A percentile compares a stretch with the other conserved stretches of the same genome.
Evolutionary conservation across 2,888 invertebrate species (phyloP).

Genomic region (Drosophila eohydei): DNA sequence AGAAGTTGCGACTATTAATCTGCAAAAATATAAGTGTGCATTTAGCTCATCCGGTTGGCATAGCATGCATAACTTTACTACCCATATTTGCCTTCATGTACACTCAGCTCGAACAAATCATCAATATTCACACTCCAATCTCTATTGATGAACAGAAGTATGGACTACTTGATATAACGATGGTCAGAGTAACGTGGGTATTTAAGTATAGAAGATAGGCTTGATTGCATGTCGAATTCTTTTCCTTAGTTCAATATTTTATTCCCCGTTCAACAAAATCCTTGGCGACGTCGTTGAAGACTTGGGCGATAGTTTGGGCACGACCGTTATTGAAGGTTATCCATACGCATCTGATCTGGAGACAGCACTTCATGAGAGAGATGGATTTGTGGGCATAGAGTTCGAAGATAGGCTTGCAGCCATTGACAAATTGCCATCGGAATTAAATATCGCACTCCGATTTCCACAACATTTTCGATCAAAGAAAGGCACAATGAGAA

Average conservation of each 20-base stretch:
- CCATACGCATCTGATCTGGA: constrained; percentile 11
- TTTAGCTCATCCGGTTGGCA: constrained; percentile 30
- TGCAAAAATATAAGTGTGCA: constrained; percentile 31
- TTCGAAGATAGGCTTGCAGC: constrained; percentile 36
- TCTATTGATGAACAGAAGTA: constrained; percentile 2
- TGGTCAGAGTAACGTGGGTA: constrained; percentile 34
- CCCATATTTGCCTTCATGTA: constrained; percentile 30
- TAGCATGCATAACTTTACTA: constrained; percentile 10
- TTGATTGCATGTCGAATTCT: background rate
- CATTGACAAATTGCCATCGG: constrained; percentile 23
- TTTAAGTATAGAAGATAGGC: background rate
- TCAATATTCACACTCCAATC: accelerated
- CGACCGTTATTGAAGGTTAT: background rate
- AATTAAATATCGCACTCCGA: constrained; percentile 34
- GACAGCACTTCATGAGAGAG: background rate
- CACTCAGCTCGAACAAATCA: constrained; percentile 14
- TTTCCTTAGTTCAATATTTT: constrained; percentile 29
- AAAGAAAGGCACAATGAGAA: background rate
- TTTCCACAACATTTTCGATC: constrained; percentile 44
- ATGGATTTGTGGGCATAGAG: constrained; percentile 53
- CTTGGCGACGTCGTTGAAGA: background rate
- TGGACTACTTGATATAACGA: background rate
- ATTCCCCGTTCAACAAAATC: constrained; percentile 38
- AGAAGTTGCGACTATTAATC: constrained; percentile 40
- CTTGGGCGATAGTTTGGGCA: background rate